Conservation (phyloP, 2,113 vertebrate species). For the Phodopus roborovskii region DNA sequence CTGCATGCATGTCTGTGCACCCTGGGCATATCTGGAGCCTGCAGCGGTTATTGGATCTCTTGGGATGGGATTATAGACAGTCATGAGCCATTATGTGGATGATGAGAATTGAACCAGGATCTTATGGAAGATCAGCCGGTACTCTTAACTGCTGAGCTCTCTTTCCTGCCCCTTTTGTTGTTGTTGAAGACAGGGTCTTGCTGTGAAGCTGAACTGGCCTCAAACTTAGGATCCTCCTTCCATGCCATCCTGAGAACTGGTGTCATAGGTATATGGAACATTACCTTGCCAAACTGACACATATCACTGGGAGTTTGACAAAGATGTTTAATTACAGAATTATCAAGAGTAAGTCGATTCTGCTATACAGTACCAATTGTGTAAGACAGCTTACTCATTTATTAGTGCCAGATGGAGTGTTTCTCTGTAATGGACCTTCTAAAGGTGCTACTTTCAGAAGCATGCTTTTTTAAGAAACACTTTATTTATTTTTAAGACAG, state of each 20-base stretch:
- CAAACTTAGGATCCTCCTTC: too few species aligned
- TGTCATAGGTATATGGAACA: neutral
- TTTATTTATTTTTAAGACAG: too few species aligned
- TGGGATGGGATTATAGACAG: neutral
- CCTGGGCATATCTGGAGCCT: too few species aligned
- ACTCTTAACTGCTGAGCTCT: neutral
- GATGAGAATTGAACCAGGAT: neutral
- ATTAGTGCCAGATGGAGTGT: neutral
- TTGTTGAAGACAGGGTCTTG: neutral
- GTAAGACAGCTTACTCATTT: neutral
- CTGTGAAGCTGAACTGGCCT: neutral
- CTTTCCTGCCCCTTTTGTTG: neutral
- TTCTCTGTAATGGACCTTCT: neutral
- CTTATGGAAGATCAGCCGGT: neutral
- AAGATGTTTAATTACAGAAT: conserved; percentile 23
- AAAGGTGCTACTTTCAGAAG: neutral
- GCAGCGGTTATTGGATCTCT: too few species aligned
- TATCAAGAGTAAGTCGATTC: conserved; percentile 13
- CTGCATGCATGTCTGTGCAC: neutral
- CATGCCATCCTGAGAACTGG: too few species aligned
- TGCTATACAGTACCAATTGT: neutral
- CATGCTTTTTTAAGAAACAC: neutral
- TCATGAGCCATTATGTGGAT: neutral
- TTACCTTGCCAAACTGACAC: neutral
- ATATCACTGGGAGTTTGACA: neutral